Evolutionary conservation across 2,113 vertebrate genomes (phyloP).

Genomic region (Baryphthengus martii): DNA sequence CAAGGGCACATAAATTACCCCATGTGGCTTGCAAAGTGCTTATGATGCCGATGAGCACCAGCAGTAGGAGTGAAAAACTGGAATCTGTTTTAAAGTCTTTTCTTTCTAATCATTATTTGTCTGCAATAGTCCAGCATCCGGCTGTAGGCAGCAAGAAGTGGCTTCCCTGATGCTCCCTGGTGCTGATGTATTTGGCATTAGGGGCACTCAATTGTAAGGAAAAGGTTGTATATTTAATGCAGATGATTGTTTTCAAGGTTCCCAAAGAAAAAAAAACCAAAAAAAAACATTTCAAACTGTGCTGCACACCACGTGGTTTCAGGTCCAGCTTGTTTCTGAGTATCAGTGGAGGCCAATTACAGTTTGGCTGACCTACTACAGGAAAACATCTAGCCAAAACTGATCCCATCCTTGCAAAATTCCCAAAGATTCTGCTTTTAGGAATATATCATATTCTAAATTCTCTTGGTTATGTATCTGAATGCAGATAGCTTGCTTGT

Average conservation of each 20-base stretch:
- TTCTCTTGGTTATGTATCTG: neutral
- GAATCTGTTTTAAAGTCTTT: neutral
- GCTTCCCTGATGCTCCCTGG: neutral
- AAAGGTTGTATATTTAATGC: neutral
- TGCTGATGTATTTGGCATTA: neutral
- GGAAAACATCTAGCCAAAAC: neutral
- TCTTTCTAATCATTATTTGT: neutral
- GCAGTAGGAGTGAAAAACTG: neutral
- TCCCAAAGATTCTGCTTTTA: neutral
- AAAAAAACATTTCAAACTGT: neutral
- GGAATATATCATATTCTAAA: neutral
- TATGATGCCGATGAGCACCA: neutral
- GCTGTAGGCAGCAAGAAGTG: neutral
- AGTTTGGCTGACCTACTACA: conserved; percentile 18
- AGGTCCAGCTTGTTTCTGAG: neutral
- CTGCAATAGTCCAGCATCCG: neutral
- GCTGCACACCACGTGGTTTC: neutral
- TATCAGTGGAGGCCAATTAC: neutral
- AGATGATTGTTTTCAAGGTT: neutral
- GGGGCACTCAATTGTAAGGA: neutral
- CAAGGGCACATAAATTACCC: neutral
- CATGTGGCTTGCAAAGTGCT: neutral
- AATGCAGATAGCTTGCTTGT: neutral
- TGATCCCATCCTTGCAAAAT: conserved; percentile 11
- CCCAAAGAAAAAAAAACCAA: neutral